Base-by-base conservation (phyloP, 2,797 vertebrate species). In the Gobionotothen gibberifrons region DNA sequence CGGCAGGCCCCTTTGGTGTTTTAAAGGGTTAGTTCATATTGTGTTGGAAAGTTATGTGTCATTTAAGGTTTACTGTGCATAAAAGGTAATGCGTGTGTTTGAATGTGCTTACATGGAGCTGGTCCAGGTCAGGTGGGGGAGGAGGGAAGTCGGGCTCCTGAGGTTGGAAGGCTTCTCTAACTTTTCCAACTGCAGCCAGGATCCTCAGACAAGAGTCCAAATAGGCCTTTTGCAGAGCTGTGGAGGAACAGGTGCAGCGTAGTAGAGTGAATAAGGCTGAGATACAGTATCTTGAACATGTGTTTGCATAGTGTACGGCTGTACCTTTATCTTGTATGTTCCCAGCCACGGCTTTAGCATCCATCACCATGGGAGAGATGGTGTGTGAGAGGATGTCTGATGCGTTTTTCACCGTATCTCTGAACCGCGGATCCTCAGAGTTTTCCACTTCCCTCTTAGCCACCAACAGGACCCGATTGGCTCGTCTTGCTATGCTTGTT, bases 301-400 rank as follows among this genome's bases (percentile, higher is more conserved):
- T 21, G 5, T 55, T 57, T 57, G n/a, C 10, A 32, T 15, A 1
- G 43, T 14, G 14, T 43, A 15, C 43, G 29, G 26, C 19, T 26
- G 83, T 94, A 99, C 98, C 97, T 88, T 97, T 98, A 82, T 98
- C 96, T 75, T 98, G 97, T 82, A 99, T 99, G 90, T 97, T 99
- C 55, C 97, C 97, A 16, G 98, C 98, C 72, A 99, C 98, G 3
- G 96, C 97, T 91, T 99, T 99, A 15, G 98, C 98, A 19, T 98
- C 96, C 96, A 99, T 97, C 75, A 99, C 98, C 98, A 99, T 99
- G 0, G 98, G 98, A 0, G 98, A 97, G 84, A 99, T 98, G 44
- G 98, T 99, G 93, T 96, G 97, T 82, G 97, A 98, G 43, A 99
- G 89, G 76, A 96, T 94, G 66, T 99, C 98, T 36, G 98, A 99